phyloP scores from a whole-genome alignment of 2,888 invertebrate genomes.

The Parnassius orleans region DNA sequence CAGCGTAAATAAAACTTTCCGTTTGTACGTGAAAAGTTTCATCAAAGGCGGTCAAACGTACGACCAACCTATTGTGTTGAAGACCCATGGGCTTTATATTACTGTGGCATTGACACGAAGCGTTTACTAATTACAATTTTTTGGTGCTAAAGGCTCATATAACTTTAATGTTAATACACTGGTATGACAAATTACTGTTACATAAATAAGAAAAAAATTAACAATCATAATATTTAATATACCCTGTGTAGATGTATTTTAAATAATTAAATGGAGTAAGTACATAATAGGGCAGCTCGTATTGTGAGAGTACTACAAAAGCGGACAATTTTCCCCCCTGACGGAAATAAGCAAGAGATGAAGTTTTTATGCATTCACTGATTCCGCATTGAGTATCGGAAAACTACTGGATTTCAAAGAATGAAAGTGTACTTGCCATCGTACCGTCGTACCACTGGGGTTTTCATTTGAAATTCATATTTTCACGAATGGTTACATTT shows the following conservation, averaged over 20 bases:
- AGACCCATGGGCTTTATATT: neutral
- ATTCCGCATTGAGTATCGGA: neutral
- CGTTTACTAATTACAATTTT: no score
- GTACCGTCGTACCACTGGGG: no score
- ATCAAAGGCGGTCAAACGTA: constrained; percentile 3
- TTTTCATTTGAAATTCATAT: no score
- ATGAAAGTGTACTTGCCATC: no score
- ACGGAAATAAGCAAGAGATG: constrained; percentile 11
- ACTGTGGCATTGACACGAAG: no score
- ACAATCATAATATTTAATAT: neutral
- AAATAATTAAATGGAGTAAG: constrained; percentile 14
- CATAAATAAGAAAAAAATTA: no score
- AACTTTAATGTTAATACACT: no score
- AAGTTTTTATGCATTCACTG: neutral
- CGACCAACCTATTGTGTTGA: constrained; percentile 8
- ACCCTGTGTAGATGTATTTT: neutral
- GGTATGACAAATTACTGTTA: no score
- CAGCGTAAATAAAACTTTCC: constrained; percentile 17
- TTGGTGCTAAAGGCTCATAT: no score
- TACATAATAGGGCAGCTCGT: constrained; percentile 7
- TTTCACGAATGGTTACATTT: no score
- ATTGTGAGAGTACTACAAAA: constrained; percentile 17
- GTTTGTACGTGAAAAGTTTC: constrained; percentile 2
- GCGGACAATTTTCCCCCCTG: constrained; percentile 2
- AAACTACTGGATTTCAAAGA: no score